Base-by-base conservation (phyloP, 2,797 vertebrate species). In the Lagodon rhomboides region DNA sequence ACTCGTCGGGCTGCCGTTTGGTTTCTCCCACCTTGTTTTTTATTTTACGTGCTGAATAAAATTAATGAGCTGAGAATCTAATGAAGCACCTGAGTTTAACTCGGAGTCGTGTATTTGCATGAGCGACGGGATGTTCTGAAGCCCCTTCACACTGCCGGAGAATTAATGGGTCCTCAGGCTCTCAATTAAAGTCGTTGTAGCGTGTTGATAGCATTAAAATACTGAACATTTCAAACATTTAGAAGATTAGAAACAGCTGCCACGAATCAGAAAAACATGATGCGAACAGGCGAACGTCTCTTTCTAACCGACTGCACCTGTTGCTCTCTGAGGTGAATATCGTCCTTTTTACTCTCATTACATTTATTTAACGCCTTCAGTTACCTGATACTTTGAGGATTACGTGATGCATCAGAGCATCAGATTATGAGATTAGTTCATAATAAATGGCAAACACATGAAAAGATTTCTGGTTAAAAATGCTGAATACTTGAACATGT, bases 21-120 rank as follows among this genome's bases (percentile, higher is more conserved):
- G 43, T 27, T 63, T 22, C 15, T 73, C 4, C 66, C 27, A 27
- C 49, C 22, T 65, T 72, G 51, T 78, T 82, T 87, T 55, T 53
- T 47, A 60, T 72, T 68, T 34, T 34, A 34, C 8, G 34, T 34
- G 34, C 34, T 59, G 73, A 79, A 81, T 82, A 34, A 68, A 78
- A 83, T 64, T 56, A 56, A 25, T 30, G 54, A 18, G 12, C 1
- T 56, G 54, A 56, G 18, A 18, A 56, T 62, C 77, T 69, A 82
- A 84, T 87, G 72, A 79, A 77, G 46, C 53, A 63, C 68, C 79
- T 30, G 60, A 73, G 68, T 72, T 77, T 60, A 25, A 70, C 16
- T 68, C 34, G 63, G 50, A 71, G 56, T 50, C 54, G 44, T 53
- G 51, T 78, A n/a, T 89, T 75, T 80, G 84, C 80, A 78, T 77